Evolutionary conservation across 2,888 invertebrate genomes (phyloP).

Genomic region (Tetropium fuscum): DNA sequence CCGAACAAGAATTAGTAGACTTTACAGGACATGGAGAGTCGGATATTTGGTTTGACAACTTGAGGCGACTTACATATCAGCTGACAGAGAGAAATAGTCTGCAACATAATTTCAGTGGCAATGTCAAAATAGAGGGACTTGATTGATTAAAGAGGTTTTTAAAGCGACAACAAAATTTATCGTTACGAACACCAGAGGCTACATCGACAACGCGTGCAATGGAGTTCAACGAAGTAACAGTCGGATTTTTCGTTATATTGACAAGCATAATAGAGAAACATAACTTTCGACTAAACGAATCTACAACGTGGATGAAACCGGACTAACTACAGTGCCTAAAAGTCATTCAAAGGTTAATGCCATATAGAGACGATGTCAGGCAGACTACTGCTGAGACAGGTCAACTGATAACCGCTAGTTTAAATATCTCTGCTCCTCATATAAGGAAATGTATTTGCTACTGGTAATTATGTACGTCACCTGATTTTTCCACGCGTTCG

Average conservation of each 20-base stretch:
- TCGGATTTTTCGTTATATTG: constrained; percentile 45
- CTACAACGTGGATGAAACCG: constrained; percentile 56
- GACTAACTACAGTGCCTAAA: constrained; percentile 51
- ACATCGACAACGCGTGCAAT: constrained; percentile 53
- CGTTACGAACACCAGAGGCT: constrained; percentile 37
- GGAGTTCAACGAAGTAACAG: constrained; percentile 55
- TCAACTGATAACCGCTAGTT: constrained; percentile 39
- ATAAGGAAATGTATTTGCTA: too few relatives aligned
- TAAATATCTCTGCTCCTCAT: constrained; percentile 46
- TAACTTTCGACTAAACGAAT: constrained; percentile 44
- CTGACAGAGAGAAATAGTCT: constrained; percentile 14
- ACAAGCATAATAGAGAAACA: constrained; percentile 47
- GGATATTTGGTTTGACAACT: constrained; percentile 28
- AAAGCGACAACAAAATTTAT: constrained; percentile 61
- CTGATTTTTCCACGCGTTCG: constrained; percentile 32
- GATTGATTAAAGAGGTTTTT: constrained; percentile 62
- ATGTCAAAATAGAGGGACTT: constrained; percentile 20
- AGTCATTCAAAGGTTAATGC: constrained; percentile 42
- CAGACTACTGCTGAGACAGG: constrained; percentile 48
- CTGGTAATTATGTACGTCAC: neutral
- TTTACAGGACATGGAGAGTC: constrained; percentile 19
- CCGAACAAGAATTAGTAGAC: constrained; percentile 21
- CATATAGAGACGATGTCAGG: constrained; percentile 44
- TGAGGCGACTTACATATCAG: constrained; percentile 15
- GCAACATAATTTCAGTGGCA: constrained; percentile 15